phyloP scores from a whole-genome alignment of 2,113 vertebrate species.

The Siphamia tubifer region DNA sequence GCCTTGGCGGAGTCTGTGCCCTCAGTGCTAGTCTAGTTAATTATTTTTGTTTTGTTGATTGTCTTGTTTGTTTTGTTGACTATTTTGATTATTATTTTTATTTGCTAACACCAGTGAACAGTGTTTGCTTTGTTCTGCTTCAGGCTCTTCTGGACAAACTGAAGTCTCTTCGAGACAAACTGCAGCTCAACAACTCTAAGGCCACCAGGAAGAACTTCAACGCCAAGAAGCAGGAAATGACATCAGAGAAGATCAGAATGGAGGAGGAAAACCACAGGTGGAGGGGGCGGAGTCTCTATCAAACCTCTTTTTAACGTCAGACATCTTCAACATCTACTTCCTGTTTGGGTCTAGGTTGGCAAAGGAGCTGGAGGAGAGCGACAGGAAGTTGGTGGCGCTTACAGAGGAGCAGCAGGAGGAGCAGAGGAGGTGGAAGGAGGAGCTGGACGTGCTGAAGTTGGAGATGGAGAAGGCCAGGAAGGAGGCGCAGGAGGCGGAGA shows the following conservation, averaged over 20 bases:
- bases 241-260: slow-evolving; percentile 22
- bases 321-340: no score
- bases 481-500: slow-evolving; percentile 48
- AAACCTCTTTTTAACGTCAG: no score
- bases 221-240: slow-evolving; percentile 65
- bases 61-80: no score
- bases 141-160: slow-evolving; percentile 65
- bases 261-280: slow-evolving; percentile 65
- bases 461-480: slow-evolving; percentile 49
- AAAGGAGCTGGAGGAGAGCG: slow-evolving; percentile 53
- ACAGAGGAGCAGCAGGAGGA: slow-evolving; percentile 53
- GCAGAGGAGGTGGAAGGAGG: slow-evolving; percentile 42
- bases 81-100: no score
- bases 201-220: slow-evolving; percentile 64
- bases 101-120: no score
- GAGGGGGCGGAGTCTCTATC: not conserved
- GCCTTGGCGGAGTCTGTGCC: no score
- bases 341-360: slow-evolving; percentile 23
- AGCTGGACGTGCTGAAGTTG: slow-evolving; percentile 54
- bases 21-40: no score
- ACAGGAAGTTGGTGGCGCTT: slow-evolving; percentile 37
- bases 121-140: not conserved
- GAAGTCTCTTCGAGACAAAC: slow-evolving; percentile 63
- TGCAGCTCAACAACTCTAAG: slow-evolving; percentile 73
- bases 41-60: no score